Evolutionary conservation across 2,888 invertebrate genomes (phyloP).

Genomic region (Pomacea canaliculata): DNA sequence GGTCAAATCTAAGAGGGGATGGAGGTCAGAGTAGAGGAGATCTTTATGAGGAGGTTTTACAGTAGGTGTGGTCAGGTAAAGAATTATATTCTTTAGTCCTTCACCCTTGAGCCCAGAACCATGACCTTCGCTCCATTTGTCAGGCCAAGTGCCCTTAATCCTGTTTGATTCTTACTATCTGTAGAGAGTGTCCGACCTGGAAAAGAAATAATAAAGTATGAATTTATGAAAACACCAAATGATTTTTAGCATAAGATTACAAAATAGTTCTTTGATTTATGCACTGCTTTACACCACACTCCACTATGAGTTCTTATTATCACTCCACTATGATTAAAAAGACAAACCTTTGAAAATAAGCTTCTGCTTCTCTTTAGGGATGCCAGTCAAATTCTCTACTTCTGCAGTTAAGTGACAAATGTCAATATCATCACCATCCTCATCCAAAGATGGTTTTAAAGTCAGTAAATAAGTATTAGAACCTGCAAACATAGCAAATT

Average conservation of each 20-base stretch:
- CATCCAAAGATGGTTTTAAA: background rate
- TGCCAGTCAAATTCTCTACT: background rate
- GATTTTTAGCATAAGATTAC: no score
- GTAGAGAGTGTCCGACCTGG: constrained; percentile 8
- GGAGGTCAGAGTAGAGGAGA: no score
- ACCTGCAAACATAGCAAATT: background rate
- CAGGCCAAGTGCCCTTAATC: background rate
- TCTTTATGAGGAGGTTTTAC: no score
- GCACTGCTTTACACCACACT: no score
- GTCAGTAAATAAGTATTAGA: background rate
- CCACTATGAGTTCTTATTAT: no score
- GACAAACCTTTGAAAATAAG: constrained; percentile 1
- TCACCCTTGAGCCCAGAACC: constrained; percentile 12
- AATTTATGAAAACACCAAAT: no score
- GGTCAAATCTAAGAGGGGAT: no score
- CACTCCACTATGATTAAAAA: no score
- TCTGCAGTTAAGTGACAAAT: background rate
- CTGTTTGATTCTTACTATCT: background rate
- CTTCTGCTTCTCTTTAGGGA: constrained; percentile 4
- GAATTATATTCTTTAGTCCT: no score
- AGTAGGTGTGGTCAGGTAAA: no score
- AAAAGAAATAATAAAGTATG: background rate
- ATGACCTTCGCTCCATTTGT: constrained; percentile 11
- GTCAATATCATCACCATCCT: background rate
- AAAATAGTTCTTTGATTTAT: no score